phyloP scores from a whole-genome alignment of 2,888 invertebrate genomes.

The Timema cristinae region DNA sequence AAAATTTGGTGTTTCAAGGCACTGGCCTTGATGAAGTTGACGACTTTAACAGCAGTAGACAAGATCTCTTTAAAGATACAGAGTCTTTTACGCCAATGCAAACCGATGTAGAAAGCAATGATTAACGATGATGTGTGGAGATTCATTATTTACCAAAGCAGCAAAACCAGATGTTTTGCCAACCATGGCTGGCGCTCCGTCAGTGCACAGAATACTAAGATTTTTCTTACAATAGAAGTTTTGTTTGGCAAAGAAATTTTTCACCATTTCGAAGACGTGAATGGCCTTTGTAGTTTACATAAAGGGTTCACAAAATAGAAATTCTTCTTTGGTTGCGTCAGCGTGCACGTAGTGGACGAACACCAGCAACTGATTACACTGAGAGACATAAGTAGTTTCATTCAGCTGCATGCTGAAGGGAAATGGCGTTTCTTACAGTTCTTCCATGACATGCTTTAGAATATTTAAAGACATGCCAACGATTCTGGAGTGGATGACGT shows the following conservation, averaged over 20 bases:
- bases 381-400: neutral
- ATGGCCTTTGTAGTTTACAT: neutral
- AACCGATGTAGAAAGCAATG: neutral
- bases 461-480: neutral
- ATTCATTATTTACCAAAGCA: neutral
- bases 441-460: neutral
- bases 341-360: neutral
- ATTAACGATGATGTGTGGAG: neutral
- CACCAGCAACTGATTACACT: neutral
- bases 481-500: conserved; percentile 4
- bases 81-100: neutral
- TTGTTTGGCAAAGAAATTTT: neutral
- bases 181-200: neutral
- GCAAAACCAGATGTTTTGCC: neutral
- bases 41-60: neutral
- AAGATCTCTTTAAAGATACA: neutral
- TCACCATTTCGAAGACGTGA: neutral
- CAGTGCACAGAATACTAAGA: neutral
- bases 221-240: neutral
- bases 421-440: neutral
- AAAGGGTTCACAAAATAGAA: neutral
- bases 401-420: neutral
- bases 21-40: neutral
- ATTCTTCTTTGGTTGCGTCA: neutral
- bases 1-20: neutral